phyloP scores from a whole-genome alignment of 2,888 invertebrate genomes.

The Pherbina coryleti region DNA sequence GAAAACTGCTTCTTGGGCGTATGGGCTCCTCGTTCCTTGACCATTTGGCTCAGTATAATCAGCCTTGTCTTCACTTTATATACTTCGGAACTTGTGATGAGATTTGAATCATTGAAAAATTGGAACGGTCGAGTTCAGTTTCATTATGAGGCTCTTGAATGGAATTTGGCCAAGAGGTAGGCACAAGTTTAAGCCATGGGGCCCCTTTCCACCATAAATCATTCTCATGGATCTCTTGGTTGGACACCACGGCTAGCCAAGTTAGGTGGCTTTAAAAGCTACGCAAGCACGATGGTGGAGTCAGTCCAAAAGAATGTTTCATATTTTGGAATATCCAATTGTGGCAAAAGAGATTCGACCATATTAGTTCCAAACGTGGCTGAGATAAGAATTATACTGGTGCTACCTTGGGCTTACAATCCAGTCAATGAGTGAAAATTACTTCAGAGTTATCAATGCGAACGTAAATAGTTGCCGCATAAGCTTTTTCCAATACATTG shows the following conservation, averaged over 20 bases:
- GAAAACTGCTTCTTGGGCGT: no score
- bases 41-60: no score
- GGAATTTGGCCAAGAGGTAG: no score
- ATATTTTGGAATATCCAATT: background rate
- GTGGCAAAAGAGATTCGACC: slow-evolving; percentile 1
- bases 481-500: slow-evolving; percentile 37
- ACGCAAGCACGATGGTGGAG: slow-evolving; percentile 19
- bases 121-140: no score
- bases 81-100: no score
- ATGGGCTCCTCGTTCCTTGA: no score
- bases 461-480: slow-evolving; percentile 30
- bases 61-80: no score
- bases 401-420: slow-evolving; percentile 31
- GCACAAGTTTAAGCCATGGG: background rate
- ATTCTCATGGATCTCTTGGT: background rate
- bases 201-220: slow-evolving; percentile 13
- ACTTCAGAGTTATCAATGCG: background rate
- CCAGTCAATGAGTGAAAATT: slow-evolving; percentile 14
- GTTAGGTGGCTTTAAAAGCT: background rate
- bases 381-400: slow-evolving; percentile 32
- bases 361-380: slow-evolving; percentile 30
- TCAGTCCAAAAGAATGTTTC: background rate
- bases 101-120: background rate
- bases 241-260: slow-evolving; percentile 5
- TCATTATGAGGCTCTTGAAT: no score